Conservation (phyloP, 1,140 invertebrate genomes). For the Coptotermes formosanus region DNA sequence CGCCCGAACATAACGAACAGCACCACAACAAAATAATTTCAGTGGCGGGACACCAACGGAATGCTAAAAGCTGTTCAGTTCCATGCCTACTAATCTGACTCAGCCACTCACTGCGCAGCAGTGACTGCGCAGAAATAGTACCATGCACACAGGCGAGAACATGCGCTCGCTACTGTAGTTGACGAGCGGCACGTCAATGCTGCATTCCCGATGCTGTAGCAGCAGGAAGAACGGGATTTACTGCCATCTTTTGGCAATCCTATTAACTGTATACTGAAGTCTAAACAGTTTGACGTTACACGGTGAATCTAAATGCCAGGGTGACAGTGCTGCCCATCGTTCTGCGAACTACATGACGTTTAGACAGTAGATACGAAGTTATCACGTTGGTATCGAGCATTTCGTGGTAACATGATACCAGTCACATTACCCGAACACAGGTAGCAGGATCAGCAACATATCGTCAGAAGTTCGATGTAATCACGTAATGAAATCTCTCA, state of each 20-base stretch:
- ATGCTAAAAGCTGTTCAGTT: not conserved
- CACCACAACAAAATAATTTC: not conserved
- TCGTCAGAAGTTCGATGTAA: too few relatives aligned
- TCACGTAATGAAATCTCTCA: too few relatives aligned
- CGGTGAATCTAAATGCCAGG: too few relatives aligned
- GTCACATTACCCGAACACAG: too few relatives aligned
- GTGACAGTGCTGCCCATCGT: too few relatives aligned
- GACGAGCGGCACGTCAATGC: not conserved
- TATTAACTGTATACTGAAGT: not conserved
- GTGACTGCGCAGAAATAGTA: not conserved
- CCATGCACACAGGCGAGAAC: not conserved
- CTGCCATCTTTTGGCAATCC: not conserved
- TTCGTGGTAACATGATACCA: too few relatives aligned
- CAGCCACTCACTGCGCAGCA: not conserved
- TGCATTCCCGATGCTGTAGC: not conserved
- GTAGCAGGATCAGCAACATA: too few relatives aligned
- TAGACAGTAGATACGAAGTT: too few relatives aligned
- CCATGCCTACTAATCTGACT: not conserved
- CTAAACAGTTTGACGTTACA: not conserved
- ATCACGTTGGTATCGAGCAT: too few relatives aligned
- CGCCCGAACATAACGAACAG: not conserved
- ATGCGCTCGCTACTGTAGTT: not conserved
- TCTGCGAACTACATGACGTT: too few relatives aligned
- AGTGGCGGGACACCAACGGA: not conserved
- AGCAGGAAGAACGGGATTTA: not conserved